These are phyloP conservation scores for Gracilinanus agilis DNA, from an alignment of 2,113 vertebrate genomes.

Conservation along the genomic window DNA sequence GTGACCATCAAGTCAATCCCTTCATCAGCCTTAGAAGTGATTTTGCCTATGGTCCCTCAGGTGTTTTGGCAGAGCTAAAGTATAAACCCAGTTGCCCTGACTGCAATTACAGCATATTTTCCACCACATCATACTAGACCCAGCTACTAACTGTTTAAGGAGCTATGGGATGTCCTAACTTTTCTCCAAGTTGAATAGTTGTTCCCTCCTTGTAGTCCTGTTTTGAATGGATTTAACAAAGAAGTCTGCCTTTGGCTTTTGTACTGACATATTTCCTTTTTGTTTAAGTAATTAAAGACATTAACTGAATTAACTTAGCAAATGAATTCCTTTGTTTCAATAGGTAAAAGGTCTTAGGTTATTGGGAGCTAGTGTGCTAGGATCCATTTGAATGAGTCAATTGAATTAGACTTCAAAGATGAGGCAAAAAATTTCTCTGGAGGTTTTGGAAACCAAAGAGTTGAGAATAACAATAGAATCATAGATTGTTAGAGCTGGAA, in stretches of 20 bases:
- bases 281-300: slow-evolving; percentile 47
- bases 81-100: background rate
- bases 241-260: slow-evolving; percentile 68
- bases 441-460: slow-evolving; percentile 31
- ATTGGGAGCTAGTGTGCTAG: slow-evolving; percentile 32
- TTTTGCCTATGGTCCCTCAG: background rate
- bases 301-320: slow-evolving; percentile 42
- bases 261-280: slow-evolving; percentile 51
- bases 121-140: slow-evolving; percentile 35
- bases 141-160: background rate
- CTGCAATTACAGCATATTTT: slow-evolving; percentile 25
- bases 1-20: background rate
- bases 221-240: slow-evolving; percentile 78
- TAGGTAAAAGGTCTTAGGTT: slow-evolving; percentile 55
- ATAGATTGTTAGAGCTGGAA: background rate
- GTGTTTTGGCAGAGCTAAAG: background rate
- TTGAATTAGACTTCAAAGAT: slow-evolving; percentile 39
- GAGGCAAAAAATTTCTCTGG: slow-evolving; percentile 31
- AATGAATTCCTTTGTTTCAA: slow-evolving; percentile 36
- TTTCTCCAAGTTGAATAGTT: slow-evolving; percentile 73
- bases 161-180: slow-evolving; percentile 70
- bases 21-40: background rate
- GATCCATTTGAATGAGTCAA: slow-evolving; percentile 1
- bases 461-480: slow-evolving; percentile 38
- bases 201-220: slow-evolving; percentile 31